These are phyloP conservation scores for Drosophila littoralis DNA, from an alignment of 1,140 invertebrate genomes.

Conservation along the genomic window DNA sequence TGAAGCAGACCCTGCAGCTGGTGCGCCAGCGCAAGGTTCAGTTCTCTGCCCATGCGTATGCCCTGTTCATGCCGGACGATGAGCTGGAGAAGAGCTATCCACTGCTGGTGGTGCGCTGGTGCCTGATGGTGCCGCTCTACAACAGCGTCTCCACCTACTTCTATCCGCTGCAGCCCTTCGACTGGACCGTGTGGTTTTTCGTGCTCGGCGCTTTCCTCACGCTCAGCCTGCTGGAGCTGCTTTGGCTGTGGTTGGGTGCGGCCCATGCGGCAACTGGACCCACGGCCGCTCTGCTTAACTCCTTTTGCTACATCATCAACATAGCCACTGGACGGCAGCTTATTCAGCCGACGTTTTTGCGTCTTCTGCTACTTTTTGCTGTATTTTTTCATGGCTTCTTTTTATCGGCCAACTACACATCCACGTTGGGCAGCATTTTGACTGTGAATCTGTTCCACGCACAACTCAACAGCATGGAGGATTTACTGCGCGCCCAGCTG, in stretches of 20 bases:
- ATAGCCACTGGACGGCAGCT: slow-evolving; percentile 54
- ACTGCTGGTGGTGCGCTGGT: slow-evolving; percentile 72
- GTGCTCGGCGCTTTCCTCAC: slow-evolving; percentile 46
- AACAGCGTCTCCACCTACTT: slow-evolving; percentile 68
- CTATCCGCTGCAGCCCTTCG: slow-evolving; percentile 65
- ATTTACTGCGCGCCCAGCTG: slow-evolving; percentile 61
- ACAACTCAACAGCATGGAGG: slow-evolving; percentile 73
- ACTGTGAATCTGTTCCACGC: slow-evolving; percentile 71
- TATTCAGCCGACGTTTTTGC: slow-evolving; percentile 44
- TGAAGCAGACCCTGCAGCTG: slow-evolving; percentile 66
- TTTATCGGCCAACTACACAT: slow-evolving; percentile 70
- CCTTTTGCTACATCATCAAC: slow-evolving; percentile 70
- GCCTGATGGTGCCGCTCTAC: slow-evolving; percentile 72
- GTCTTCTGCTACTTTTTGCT: slow-evolving; percentile 50
- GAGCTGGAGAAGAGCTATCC: slow-evolving; percentile 71
- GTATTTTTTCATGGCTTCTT: slow-evolving; percentile 78
- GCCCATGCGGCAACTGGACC: background rate
- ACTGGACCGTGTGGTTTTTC: slow-evolving; percentile 63
- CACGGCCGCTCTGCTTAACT: slow-evolving; percentile 31
- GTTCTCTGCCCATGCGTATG: slow-evolving; percentile 74
- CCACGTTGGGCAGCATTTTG: slow-evolving; percentile 72
- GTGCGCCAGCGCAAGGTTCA: slow-evolving; percentile 58
- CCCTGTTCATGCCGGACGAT: slow-evolving; percentile 66
- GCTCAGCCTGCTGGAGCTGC: slow-evolving; percentile 47
- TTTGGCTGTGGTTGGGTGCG: slow-evolving; percentile 42